Evolutionary conservation across 2,113 vertebrate genomes (phyloP), one percentile per base, ranked within the genome.

Genomic region (Oncorhynchus clarkii): DNA sequence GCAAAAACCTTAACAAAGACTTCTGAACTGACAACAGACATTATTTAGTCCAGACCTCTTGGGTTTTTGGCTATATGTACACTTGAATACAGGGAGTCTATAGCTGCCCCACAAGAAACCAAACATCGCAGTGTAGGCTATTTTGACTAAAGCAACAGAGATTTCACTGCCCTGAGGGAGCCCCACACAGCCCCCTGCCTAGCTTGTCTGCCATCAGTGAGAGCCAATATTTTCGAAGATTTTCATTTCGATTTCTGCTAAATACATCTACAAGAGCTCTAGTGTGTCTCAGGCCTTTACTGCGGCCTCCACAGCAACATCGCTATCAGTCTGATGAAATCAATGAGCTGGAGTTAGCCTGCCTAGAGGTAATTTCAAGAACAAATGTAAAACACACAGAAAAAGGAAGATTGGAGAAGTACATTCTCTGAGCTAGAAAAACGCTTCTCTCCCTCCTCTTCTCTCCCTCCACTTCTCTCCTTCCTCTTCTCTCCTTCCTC

Each of bases 221-320:
- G 73, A 79, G 74, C 75, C 80, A 66, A 79, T 82, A 81, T 81
- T 82, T 76, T 78, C 78, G 73, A 49, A 75, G 87, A 79, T 76
- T 78, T 83, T 86, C 81, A 85, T 85, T 80, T 78, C 78, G 84
- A 85, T 85, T 80, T 73, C 14, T 51, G 79, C 49, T 84, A 82
- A 87, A 78, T 77, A 66, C 31, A 59, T 74, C 80, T 70, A 77
- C 81, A 70, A 73, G 71, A 71, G 24, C 29, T 75, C 65, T 0
- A 27, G 75, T 76, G 67, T 60, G 70, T 80, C 82, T 75, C 18
- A 45, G 67, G 66, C 60, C 29, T 39, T 27, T 18, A 48, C 26
- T 18, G 20, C 14, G 0, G 70, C 2, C 51, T 68, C 31, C 76
- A 75, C 49, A 72, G 76, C 60, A 72, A 76, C 57, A 74, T 67